Conservation (phyloP, 2,113 vertebrate species). For the Eurypyga helias region DNA sequence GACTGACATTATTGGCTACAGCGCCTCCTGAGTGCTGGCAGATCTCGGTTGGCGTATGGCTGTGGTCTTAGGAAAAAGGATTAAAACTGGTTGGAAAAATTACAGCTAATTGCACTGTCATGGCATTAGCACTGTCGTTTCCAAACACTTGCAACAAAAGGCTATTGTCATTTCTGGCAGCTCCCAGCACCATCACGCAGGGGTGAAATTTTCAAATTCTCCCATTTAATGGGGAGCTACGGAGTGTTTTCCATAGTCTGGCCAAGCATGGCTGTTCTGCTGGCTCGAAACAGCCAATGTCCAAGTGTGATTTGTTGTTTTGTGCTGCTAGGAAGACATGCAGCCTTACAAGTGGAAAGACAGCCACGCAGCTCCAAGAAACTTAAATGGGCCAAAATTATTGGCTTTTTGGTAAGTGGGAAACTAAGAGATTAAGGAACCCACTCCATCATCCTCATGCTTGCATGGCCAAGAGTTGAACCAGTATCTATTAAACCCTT, state of each 20-base stretch:
- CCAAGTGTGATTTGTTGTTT: background rate
- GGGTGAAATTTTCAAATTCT: background rate
- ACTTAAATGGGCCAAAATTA: background rate
- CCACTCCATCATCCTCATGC: background rate
- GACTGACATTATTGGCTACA: background rate
- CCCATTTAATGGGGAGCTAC: background rate
- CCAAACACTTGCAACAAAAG: constrained; percentile 1
- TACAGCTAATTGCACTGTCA: background rate
- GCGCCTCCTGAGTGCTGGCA: background rate
- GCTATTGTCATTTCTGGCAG: background rate
- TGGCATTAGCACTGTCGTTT: background rate
- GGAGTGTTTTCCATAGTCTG: background rate
- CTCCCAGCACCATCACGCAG: background rate
- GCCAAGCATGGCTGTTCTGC: background rate
- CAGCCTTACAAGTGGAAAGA: background rate
- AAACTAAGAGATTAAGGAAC: background rate
- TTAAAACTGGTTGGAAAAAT: background rate
- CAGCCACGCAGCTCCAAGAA: background rate
- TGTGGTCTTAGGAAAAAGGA: background rate
- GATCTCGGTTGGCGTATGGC: background rate
- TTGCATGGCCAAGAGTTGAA: background rate
- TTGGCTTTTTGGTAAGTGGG: background rate
- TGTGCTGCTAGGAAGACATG: background rate
- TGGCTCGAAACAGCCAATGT: background rate
- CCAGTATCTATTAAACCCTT: background rate